Base-by-base conservation (phyloP, 2,888 invertebrate species). In the Dasypolia templi region DNA sequence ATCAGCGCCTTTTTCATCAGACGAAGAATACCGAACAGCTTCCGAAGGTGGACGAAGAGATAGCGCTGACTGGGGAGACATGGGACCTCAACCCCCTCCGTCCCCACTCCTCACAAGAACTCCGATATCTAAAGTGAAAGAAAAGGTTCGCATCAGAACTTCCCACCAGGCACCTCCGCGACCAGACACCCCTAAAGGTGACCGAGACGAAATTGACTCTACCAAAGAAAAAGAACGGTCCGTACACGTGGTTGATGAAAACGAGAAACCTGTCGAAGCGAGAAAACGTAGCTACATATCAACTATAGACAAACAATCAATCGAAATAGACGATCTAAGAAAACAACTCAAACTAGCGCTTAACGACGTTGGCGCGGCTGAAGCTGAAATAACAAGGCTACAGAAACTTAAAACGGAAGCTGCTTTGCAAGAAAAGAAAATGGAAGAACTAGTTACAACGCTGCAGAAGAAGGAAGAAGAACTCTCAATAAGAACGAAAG, bases 11-110 rank as follows among this genome's bases (percentile, higher is more conserved):
- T 97, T 98, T 89, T 98, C 98, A 0, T 98, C 98, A 0, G 98
- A 98, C 88, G 98, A 98, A 90, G 98, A 98, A 90, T 98, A 98
- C 89, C 96, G 98, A 89, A 98, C 98, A 0, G 98, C 98, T 17
- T 98, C 98, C 0, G 98, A 98, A 93, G 98, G 98, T 65, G 97
- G 97, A 0, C 95, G 98, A n/a, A 95, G 98, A 63, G 98, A 98
- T 87, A 98, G 98, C 83, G 97, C 98, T 32, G 98, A 98, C 89
- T 98, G 98, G 98, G 98, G 98, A 42, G 98, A 97, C 81, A 90
- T 95, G 74, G 93, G 92, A 3, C 88, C 94, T 3, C 96, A 96
- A 79, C 96, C 97, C 61, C 96, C 97, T 3, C 95, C 96, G 0
- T 97, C 97, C 2, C 97, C 97, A 2, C 97, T 98, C 42, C 97